phyloP scores from a whole-genome alignment of 2,888 invertebrate genomes.

The Apamea crenata region DNA sequence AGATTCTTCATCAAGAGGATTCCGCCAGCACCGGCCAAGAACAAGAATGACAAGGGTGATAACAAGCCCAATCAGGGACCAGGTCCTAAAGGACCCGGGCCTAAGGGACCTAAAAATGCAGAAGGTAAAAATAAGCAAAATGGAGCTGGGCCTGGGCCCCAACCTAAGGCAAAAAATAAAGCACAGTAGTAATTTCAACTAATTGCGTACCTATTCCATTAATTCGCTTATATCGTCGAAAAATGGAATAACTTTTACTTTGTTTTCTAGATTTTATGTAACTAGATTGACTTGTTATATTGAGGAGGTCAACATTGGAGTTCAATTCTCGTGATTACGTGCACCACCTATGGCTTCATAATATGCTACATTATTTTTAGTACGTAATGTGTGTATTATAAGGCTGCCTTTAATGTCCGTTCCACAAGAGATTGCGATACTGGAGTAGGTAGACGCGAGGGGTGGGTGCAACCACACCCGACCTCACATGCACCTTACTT shows the following conservation, averaged over 20 bases:
- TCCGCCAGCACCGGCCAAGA: constrained; percentile 65
- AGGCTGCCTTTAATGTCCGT: constrained; percentile 3
- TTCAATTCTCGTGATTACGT: constrained; percentile 61
- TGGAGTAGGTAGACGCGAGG: not conserved
- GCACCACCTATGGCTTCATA: constrained; percentile 37
- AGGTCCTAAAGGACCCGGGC: constrained; percentile 69
- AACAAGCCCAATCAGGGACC: constrained; percentile 66
- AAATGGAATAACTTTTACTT: constrained; percentile 17
- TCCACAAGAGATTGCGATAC: constrained; percentile 3
- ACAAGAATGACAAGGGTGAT: constrained; percentile 67
- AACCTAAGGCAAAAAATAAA: constrained; percentile 52
- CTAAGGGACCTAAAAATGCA: constrained; percentile 55
- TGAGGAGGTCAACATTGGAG: constrained; percentile 41
- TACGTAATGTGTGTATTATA: constrained; percentile 37
- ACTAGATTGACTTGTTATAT: constrained; percentile 60
- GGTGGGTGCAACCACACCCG: not conserved
- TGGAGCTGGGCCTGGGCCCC: constrained; percentile 49
- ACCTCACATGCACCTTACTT: constrained; percentile 1
- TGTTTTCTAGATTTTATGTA: constrained; percentile 26
- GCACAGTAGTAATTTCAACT: constrained; percentile 37
- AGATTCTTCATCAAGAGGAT: constrained; percentile 80
- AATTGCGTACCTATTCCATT: constrained; percentile 17
- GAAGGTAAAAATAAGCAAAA: constrained; percentile 60
- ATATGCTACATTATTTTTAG: constrained; percentile 37
- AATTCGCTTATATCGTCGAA: constrained; percentile 4